Evolutionary conservation across 2,888 invertebrate genomes (phyloP).

Genomic region (Ommatoiulus sabulosus): DNA sequence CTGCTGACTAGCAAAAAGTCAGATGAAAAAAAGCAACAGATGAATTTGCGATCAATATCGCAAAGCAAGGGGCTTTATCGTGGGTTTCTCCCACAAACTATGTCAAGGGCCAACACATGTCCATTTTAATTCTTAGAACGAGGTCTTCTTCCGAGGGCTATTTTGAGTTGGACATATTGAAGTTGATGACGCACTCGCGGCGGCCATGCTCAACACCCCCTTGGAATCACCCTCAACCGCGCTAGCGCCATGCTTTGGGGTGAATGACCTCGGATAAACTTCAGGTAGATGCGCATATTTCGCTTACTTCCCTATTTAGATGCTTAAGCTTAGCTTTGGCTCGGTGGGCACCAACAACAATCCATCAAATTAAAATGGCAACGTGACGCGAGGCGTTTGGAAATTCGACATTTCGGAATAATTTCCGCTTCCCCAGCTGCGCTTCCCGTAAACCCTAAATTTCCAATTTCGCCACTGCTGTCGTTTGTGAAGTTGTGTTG

Average conservation of each 20-base stretch:
- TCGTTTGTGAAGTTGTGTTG: not conserved
- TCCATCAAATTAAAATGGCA: too few species aligned
- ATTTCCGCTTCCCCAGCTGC: not conserved
- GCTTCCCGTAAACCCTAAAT: not conserved
- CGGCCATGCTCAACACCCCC: not conserved
- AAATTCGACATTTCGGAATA: not conserved
- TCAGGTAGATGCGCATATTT: not conserved
- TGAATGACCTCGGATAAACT: slow-evolving; percentile 40
- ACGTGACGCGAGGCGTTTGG: not conserved
- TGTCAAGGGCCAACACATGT: too few species aligned
- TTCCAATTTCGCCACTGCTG: not conserved
- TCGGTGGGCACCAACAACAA: too few species aligned
- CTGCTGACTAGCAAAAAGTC: too few species aligned
- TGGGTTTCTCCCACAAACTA: too few species aligned
- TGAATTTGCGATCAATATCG: too few species aligned
- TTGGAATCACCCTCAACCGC: slow-evolving; percentile 6
- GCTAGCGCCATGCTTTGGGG: not conserved
- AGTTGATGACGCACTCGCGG: not conserved
- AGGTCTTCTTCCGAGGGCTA: not conserved
- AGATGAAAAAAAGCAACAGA: too few species aligned
- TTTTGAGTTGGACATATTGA: not conserved
- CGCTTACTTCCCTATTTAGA: slow-evolving; percentile 1
- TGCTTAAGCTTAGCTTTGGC: not conserved
- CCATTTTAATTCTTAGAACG: not conserved
- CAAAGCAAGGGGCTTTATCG: too few species aligned